Conservation (phyloP, 1,140 invertebrate genomes). For the Camponotus pennsylvanicus region DNA sequence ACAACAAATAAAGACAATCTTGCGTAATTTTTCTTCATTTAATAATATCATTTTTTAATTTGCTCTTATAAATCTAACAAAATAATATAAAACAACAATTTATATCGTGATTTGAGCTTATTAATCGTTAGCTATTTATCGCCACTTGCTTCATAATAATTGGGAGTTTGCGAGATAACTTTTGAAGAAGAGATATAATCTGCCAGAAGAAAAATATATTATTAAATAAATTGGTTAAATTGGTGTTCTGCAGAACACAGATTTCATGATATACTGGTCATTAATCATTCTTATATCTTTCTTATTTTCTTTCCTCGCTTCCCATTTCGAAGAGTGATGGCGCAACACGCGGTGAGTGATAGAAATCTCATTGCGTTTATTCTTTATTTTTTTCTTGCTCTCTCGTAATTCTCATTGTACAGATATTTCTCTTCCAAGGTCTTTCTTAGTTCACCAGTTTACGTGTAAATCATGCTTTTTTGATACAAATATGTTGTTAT, state of each 20-base stretch:
- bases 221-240: slow-evolving; percentile 25
- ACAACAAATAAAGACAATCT: not conserved
- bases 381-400: slow-evolving; percentile 18
- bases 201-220: slow-evolving; percentile 1
- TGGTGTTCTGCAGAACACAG: slow-evolving; percentile 21
- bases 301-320: slow-evolving; percentile 15
- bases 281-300: slow-evolving; percentile 53
- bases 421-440: slow-evolving; percentile 25
- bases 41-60: not conserved
- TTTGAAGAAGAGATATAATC: not conserved
- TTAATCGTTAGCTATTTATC: not conserved
- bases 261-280: slow-evolving; percentile 20
- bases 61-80: not conserved
- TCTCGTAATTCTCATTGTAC: slow-evolving; percentile 12
- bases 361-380: slow-evolving; percentile 43
- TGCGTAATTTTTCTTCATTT: not conserved
- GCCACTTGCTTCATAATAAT: not conserved
- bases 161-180: not conserved
- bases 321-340: slow-evolving; percentile 41
- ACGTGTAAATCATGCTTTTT: not conserved
- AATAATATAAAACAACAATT: not conserved
- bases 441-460: not conserved
- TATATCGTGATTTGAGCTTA: slow-evolving; percentile 3
- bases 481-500: not conserved
- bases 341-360: slow-evolving; percentile 1